Base-by-base conservation (phyloP, 2,888 invertebrate species). In the Patella caerulea region DNA sequence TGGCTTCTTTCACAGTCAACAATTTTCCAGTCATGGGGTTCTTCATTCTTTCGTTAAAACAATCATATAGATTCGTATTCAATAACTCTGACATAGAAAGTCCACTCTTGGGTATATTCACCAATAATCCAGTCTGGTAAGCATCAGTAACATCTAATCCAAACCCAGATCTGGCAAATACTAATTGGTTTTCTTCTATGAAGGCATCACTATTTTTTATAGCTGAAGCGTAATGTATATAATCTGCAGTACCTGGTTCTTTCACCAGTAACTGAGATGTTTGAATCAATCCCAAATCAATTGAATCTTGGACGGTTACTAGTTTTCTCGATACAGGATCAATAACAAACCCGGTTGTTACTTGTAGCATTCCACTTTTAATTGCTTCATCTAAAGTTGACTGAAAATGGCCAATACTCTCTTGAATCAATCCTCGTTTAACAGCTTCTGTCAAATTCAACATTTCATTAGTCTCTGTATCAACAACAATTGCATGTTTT, bases 271-370 rank as follows among this genome's bases (percentile, higher is more conserved):
- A 82, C 14, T 78, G 83, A 19, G 85, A 81, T 70, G 85, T 80
- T 77, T 89, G 86, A 76, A 88, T 86, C 11, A 88, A 79, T 34
- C 87, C 87, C 73, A 85, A 81, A n/a, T 86, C 82, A 19, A 88
- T 83, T 19, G 89, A 88, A 80, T 89, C 88, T 71, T 85, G 81
- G 19, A 90, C 77, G 34, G 81, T 80, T 19, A 87, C 73, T 79
- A 83, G 79, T 79, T 84, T 86, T 52, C 83, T 83, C 9, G 89
- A 88, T 19, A 88, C 75, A 9, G 84, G 83, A 78, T 89, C 89
- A 78, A 83, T 82, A 15, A 89, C 81, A 71, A 81, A 80, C 14
- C 86, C 85, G 17, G 76, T 79, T 19, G 85, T 78, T 54, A 78
- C 78, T 75, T 86, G 84, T 17, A 87, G 78, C 3, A 85, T 77